Conservation (phyloP, 2,113 vertebrate genomes). For the Coracopsis vasa region DNA sequence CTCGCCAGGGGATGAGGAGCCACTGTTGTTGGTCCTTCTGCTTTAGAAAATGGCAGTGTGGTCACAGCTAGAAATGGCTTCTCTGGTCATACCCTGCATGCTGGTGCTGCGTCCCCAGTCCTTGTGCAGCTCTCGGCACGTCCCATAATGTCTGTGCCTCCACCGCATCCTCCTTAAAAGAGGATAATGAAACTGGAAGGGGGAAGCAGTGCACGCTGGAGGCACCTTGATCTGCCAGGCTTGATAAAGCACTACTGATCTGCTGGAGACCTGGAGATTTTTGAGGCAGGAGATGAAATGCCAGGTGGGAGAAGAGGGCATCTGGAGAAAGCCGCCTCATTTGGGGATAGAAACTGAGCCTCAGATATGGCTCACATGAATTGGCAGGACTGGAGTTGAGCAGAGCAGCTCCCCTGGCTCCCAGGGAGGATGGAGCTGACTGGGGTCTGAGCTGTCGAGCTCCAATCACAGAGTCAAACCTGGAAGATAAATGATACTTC, state of each 20-base stretch:
- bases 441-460: not conserved
- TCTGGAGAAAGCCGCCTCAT: not conserved
- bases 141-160: not conserved
- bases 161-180: not conserved
- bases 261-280: not conserved
- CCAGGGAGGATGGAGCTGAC: not conserved
- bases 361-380: accelerated
- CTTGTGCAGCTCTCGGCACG: not conserved
- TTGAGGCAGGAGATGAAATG: not conserved
- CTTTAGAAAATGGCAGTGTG: not conserved
- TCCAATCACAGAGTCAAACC: not conserved
- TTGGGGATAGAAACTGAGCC: not conserved
- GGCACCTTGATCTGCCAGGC: not conserved
- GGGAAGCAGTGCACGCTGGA: not conserved
- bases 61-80: not conserved
- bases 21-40: not conserved
- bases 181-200: constrained; percentile 30
- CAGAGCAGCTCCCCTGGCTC: not conserved
- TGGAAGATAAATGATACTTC: constrained; percentile 41
- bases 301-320: not conserved
- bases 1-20: not conserved
- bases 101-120: accelerated
- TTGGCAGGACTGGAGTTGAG: not conserved
- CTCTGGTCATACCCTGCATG: not conserved
- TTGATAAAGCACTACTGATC: not conserved